Percentiles rank a stretch among this genome's conserved stretches.
Conservation (phyloP, 1,140 invertebrate species). For the Pseudomyrmex dendroicus region DNA sequence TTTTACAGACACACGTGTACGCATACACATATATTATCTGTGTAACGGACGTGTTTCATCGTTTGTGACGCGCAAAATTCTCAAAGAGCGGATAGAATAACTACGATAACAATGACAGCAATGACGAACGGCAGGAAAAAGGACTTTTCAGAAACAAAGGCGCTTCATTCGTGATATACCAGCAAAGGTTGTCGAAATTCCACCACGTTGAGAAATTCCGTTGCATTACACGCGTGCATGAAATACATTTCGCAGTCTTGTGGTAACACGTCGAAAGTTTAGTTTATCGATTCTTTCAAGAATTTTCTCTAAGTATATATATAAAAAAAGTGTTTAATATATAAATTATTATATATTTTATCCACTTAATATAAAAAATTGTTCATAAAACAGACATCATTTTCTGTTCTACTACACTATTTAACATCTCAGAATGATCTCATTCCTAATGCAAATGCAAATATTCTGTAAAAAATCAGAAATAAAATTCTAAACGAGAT, state of each 20-base stretch:
- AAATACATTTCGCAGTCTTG: constrained; percentile 12
- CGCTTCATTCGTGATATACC: background rate
- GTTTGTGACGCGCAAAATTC: constrained; percentile 15
- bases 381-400: background rate
- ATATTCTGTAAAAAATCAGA: constrained; percentile 5
- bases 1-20: constrained; percentile 4
- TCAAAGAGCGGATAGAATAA: constrained; percentile 50
- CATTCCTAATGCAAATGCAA: constrained; percentile 8
- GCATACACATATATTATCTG: background rate
- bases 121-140: constrained; percentile 32
- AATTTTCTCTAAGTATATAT: constrained; percentile 27
- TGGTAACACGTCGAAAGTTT: constrained; percentile 11
- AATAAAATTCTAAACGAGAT: constrained; percentile 15
- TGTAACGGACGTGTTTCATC: constrained; percentile 7
- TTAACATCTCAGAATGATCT: constrained; percentile 8
- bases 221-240: background rate
- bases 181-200: constrained; percentile 51
- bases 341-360: constrained; percentile 5
- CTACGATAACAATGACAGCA: constrained; percentile 47
- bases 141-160: constrained; percentile 51
- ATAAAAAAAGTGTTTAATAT: background rate
- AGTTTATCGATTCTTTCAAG: background rate
- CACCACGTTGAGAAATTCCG: constrained; percentile 38
- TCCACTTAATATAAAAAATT: background rate
- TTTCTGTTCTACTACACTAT: background rate